Evolutionary conservation across 2,113 vertebrate species (phyloP), one percentile per base, ranked within the genome.

Genomic region (Microcebus jonahi): DNA sequence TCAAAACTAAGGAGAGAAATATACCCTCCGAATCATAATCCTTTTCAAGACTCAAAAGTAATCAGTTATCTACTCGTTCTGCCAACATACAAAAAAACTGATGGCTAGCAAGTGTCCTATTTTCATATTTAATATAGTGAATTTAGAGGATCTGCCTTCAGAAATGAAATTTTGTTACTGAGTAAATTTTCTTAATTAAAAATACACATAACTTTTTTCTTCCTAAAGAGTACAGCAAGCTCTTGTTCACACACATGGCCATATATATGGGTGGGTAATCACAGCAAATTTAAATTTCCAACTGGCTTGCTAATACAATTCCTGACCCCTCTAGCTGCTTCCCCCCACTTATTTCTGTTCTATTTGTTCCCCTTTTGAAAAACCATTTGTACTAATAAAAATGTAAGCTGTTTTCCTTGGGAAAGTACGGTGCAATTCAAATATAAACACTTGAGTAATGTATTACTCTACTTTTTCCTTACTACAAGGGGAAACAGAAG

Each of bases 161-260:
- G 20, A 89, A 92, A 75, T 20, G 77, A 34, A 90, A 77, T 25
- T 75, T 31, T 9, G 61, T 48, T 88, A 76, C 23, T 75, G 39
- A 81, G 53, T 83, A 70, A 27, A 88, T 89, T 59, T 92, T 81
- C 77, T 82, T 83, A 50, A 79, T 45, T 73, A 95, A 93, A 95
- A 42, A 88, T 80, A 83, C 34, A 81, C 23, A 57, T 73, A 83
- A 79, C 9, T 90, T 96, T 59, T 90, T 31, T 88, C n/a, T n/a
- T 73, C 25, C 21, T 36, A 11, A 20, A 90, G 75, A 70, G 73
- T 57, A 71, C 3, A 71, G 23, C 10, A 90, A 61, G 55, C 25
- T 92, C 71, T 88, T 79, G 7, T 81, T 88, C 65, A 95, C 0
- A 90, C 39, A 88, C 21, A 83, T 42, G 34, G 75, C 0, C 87